Conservation (phyloP, 2,797 vertebrate genomes). For the Anguilla megastoma region DNA sequence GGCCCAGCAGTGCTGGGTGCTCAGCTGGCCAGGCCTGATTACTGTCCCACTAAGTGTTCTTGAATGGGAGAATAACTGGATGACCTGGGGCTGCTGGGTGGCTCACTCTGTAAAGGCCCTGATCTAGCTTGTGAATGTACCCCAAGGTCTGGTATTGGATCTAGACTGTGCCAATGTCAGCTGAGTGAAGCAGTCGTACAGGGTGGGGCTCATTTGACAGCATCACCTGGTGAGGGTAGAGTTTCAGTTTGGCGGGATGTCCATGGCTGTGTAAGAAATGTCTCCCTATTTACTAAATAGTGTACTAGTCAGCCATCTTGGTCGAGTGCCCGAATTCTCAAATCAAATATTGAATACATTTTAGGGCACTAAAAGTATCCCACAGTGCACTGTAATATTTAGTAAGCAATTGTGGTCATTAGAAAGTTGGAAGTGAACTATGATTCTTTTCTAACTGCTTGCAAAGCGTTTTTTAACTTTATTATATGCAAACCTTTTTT, state of each 20-base stretch:
- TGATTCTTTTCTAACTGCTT: too few species aligned
- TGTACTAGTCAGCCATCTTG: too few species aligned
- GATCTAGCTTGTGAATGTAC: background rate
- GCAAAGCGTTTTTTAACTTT: too few species aligned
- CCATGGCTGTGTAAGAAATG: background rate
- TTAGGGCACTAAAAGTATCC: too few species aligned
- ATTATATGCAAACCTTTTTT: too few species aligned
- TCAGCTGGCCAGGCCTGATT: conserved; percentile 81
- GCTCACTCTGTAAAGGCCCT: background rate
- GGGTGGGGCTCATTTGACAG: background rate
- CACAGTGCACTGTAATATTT: too few species aligned
- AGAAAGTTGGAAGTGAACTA: too few species aligned
- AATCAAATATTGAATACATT: too few species aligned
- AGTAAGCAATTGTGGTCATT: too few species aligned
- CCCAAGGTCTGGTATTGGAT: background rate
- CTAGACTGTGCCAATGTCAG: background rate
- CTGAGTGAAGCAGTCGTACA: background rate
- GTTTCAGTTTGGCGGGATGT: background rate
- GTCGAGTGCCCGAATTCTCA: too few species aligned
- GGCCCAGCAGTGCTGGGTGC: conserved; percentile 53
- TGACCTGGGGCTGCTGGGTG: background rate
- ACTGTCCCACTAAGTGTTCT: conserved; percentile 58
- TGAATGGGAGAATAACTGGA: conserved; percentile 52
- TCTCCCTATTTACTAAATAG: too few species aligned
- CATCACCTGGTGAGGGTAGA: background rate